Conservation (phyloP, 2,888 invertebrate genomes). For the Lasioglossum marginatum region DNA sequence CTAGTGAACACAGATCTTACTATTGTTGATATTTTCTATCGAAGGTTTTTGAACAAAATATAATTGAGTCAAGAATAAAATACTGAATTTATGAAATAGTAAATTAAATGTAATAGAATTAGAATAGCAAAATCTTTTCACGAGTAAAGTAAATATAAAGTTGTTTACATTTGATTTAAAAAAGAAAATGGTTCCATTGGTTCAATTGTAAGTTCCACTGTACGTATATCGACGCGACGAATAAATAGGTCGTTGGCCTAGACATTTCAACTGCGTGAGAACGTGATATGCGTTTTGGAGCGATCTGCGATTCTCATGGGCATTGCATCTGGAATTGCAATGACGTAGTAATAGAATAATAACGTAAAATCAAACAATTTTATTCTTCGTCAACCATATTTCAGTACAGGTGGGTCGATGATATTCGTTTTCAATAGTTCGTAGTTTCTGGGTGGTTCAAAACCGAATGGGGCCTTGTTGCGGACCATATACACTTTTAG, state of each 20-base stretch:
- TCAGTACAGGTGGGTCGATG: neutral
- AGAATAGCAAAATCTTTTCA: too few species aligned
- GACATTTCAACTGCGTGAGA: conserved; percentile 5
- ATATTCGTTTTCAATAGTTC: neutral
- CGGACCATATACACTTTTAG: neutral
- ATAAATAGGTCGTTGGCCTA: conserved; percentile 8
- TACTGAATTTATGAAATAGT: too few species aligned
- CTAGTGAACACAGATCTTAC: too few species aligned
- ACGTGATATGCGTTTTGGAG: conserved; percentile 7
- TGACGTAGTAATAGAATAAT: neutral
- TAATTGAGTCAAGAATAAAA: too few species aligned
- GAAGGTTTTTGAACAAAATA: too few species aligned
- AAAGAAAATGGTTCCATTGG: neutral
- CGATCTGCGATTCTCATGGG: neutral
- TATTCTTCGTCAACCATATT: neutral
- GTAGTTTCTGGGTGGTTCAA: neutral
- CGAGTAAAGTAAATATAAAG: too few species aligned
- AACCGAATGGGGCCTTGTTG: neutral
- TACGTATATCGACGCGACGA: neutral
- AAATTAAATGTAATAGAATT: too few species aligned
- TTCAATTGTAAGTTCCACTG: neutral
- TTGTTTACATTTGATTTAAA: too few species aligned
- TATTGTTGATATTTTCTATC: too few species aligned
- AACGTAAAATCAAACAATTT: neutral
- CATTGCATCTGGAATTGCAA: neutral